Base-by-base conservation (phyloP, 2,888 invertebrate species). In the Rhamnusium bicolor region DNA sequence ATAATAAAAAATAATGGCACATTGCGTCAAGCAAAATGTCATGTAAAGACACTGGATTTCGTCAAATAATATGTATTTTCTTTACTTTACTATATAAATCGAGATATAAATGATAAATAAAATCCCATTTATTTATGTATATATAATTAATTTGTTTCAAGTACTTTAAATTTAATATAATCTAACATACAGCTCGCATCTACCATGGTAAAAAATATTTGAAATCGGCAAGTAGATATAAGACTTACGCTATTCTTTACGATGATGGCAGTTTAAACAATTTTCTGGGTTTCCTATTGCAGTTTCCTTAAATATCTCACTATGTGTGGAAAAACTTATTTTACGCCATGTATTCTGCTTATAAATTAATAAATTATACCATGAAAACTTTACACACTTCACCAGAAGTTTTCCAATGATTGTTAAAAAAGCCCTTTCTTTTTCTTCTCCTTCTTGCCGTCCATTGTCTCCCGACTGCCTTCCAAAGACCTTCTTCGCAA, bases 371-470 rank as follows among this genome's bases (percentile, higher is more conserved):
- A 65, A 65, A 65, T 65, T 65, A 65, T 65, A 60, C 58, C 58
- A 60, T 60, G 58, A 32, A 53, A 40, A 65, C 49, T 32, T 27
- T 32, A 53, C 40, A 77, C 75, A 74, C 73, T 72, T 75, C 77
- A 75, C 77, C 71, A 70, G 71, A 78, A 71, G 74, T 75, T 71
- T 47, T 75, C 79, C 76, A 75, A 62, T 65, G 74, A 76, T 77
- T 82, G 79, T 92, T 94, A 95, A 90, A 96, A 96, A 89, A 96
- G 92, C 88, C 95, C 95, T 91, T 96, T 96, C 92, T 96, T 96
- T 91, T 95, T 95, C 90, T 95, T 95, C 89, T 95, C 95, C 85
- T 95, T 95, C 90, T 95, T 95, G 83, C 95, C 95, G 86, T 96
- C 96, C 82, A 95, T 93, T 79, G 94, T 95, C 91, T 95, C 96